Base-by-base conservation (phyloP, 2,113 vertebrate species). In the Mobula hypostoma region DNA sequence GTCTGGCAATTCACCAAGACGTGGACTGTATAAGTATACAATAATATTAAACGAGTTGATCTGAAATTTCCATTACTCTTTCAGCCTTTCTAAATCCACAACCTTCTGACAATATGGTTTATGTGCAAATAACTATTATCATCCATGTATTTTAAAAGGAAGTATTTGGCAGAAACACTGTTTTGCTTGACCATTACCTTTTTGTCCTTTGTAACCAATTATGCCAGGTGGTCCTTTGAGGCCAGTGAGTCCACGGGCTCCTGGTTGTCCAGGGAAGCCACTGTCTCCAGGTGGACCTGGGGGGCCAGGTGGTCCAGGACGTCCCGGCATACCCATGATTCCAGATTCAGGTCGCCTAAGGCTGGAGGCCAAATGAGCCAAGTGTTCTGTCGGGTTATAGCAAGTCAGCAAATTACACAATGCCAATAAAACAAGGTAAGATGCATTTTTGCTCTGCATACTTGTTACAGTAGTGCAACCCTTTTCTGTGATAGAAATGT, bases 281-380 rank as follows among this genome's bases (percentile, higher is more conserved):
- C 98, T 99, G 95, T 99, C 97, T 72, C 99, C 98, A 68, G 97
- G 96, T 5, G 96, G 24, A 0, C 99, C 98, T 0, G 98, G 97
- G 94, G 97, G 95, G 5, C 99, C 99, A 0, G 99, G 98, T 19
- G 96, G 98, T 0, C 99, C 99, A 8, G 99, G 98, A 94, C 94
- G 97, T 56, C 99, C 99, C 85, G 99, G 99, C 94, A 99, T 96
- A 77, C 99, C 99, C 2, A 96, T 97, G 87, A 96, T 97, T 0
- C 99, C 99, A 2, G 97, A 97, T 96, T 99, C 98, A 1, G 99
- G 99, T 95, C 98, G 97, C 95, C 96, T 97, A 82, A 99, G 97
- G 95, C 99, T 99, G 94, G 99, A 98, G 94, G 99, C 98, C 96
- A 99, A 96, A 96, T 98, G 98, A 94, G 98, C 98, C 95, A 99